Percentiles rank a stretch among this genome's conserved stretches.
phyloP scores from a whole-genome alignment of 2,797 vertebrate genomes.

The Sebastes baramenuke region DNA sequence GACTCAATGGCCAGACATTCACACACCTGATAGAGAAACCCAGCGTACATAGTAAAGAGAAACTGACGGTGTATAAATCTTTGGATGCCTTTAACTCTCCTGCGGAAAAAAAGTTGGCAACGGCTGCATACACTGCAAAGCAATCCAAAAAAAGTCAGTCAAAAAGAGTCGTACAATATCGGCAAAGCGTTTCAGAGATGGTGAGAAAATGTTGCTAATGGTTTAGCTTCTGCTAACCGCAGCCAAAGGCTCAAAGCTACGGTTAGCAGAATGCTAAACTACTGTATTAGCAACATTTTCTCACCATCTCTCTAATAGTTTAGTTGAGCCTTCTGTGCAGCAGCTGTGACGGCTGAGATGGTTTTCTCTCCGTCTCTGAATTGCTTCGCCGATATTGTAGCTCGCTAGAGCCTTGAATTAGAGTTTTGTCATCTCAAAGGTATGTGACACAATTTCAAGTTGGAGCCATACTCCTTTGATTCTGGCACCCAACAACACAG shows the following conservation, averaged over 20 bases:
- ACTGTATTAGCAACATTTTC: too few relatives aligned
- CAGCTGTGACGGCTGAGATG: too few relatives aligned
- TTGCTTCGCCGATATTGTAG: neutral
- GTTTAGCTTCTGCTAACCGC: neutral
- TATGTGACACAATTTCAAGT: neutral
- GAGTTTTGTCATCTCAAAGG: neutral
- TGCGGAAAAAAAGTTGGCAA: too few relatives aligned
- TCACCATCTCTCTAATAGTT: neutral
- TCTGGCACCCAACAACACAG: too few relatives aligned
- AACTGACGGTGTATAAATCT: neutral
- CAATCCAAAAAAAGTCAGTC: too few relatives aligned
- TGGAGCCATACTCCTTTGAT: too few relatives aligned
- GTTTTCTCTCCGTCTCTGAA: neutral
- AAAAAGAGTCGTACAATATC: neutral
- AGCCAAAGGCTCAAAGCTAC: too few relatives aligned
- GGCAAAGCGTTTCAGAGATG: neutral
- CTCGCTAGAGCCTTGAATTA: neutral
- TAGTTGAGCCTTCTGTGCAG: neutral
- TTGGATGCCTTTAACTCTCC: neutral
- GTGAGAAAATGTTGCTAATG: neutral
- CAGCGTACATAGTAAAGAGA: neutral
- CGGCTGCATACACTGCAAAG: too few relatives aligned
- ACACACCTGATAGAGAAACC: neutral
- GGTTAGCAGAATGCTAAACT: neutral
- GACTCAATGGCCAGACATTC: neutral